Conservation (phyloP, 1,140 invertebrate species). For the Brachionus manjavacas region DNA sequence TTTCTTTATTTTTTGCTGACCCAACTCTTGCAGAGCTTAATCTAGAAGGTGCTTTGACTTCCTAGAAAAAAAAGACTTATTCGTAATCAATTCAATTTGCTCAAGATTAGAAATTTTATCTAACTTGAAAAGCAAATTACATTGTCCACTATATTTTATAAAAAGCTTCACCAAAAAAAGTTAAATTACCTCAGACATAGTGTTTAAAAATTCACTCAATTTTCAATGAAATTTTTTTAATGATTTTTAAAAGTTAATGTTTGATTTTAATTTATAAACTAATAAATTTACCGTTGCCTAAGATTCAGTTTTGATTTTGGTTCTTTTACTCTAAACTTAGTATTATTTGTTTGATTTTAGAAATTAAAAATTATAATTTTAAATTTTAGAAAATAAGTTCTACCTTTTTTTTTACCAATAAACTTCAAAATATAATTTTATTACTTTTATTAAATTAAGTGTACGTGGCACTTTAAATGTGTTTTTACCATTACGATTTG, state of each 20-base stretch:
- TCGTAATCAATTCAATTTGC: not conserved
- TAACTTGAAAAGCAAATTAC: not conserved
- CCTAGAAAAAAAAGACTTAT: not conserved
- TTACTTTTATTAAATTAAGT: not conserved
- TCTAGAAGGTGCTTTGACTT: not conserved
- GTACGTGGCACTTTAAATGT: not conserved
- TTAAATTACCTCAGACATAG: not conserved
- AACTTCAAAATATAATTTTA: not conserved
- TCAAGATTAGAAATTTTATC: not conserved
- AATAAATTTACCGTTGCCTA: not conserved
- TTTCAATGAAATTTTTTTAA: not conserved
- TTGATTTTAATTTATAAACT: not conserved
- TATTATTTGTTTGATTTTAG: not conserved
- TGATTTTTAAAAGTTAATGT: not conserved
- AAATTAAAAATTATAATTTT: not conserved
- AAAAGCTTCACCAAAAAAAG: not conserved
- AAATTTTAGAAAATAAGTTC: not conserved
- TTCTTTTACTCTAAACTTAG: not conserved
- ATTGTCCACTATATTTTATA: not conserved
- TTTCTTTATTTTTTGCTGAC: not conserved
- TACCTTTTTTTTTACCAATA: not conserved
- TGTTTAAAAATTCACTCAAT: not conserved
- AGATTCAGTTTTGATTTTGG: not conserved
- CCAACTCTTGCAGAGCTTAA: not conserved
- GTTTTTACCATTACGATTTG: not conserved